phyloP scores from a whole-genome alignment of 64 coral and sea anemone species.

The Catalaphyllia jardinei region DNA sequence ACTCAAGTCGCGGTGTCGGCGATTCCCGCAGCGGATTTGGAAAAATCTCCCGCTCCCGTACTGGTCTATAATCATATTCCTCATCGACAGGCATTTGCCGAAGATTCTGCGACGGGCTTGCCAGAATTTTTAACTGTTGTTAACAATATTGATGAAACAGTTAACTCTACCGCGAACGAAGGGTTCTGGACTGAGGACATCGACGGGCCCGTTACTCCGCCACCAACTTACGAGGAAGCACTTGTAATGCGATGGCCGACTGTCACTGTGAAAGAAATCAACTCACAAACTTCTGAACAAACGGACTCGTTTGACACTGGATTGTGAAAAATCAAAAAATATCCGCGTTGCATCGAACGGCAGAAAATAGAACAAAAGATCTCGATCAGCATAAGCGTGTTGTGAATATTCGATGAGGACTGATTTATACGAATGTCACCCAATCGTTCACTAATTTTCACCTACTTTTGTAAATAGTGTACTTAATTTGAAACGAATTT shows the following conservation, averaged over 20 bases:
- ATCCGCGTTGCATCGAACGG: neutral
- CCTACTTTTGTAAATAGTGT: conserved; percentile 27
- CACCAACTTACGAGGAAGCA: conserved; percentile 35
- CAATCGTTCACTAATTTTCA: neutral
- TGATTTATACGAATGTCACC: neutral
- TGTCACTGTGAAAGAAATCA: conserved; percentile 2
- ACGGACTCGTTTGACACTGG: neutral
- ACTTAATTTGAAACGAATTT: neutral
- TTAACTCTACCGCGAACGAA: neutral
- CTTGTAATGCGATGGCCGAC: conserved; percentile 31
- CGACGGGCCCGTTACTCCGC: conserved; percentile 21
- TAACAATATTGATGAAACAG: neutral
- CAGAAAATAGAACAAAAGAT: neutral
- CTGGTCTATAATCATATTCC: conserved; percentile 1
- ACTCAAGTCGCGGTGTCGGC: neutral
- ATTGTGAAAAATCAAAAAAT: neutral
- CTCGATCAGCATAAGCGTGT: neutral
- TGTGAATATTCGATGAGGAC: neutral
- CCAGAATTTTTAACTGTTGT: neutral
- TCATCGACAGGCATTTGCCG: conserved; percentile 21
- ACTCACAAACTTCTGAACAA: conserved; percentile 10
- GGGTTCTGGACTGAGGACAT: conserved; percentile 40
- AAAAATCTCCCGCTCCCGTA: conserved; percentile 33
- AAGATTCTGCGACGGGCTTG: neutral
- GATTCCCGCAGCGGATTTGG: conserved; percentile 1